phyloP scores from a whole-genome alignment of 2,888 invertebrate species.

The Sminthurides aquaticus region DNA sequence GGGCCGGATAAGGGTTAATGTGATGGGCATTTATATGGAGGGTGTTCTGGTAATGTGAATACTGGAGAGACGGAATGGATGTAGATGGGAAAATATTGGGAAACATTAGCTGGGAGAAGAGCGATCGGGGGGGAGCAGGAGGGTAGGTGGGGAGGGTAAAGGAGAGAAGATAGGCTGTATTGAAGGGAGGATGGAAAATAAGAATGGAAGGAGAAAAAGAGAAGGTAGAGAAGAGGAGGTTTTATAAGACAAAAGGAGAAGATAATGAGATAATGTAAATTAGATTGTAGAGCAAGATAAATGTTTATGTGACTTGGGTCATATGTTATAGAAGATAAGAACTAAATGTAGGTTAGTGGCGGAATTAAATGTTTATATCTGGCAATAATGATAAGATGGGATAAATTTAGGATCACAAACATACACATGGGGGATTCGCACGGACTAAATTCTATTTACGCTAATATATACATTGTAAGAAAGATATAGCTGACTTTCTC shows the following conservation, averaged over 20 bases:
- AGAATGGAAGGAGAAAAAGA: not conserved
- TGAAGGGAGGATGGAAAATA: not conserved
- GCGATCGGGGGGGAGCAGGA: too few species aligned
- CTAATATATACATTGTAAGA: not conserved
- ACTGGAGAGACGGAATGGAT: too few species aligned
- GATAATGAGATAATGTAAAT: conserved; percentile 9
- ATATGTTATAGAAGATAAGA: conserved; percentile 2
- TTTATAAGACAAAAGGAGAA: not conserved
- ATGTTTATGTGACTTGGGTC: not conserved
- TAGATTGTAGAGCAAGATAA: not conserved
- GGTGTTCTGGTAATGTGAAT: too few species aligned
- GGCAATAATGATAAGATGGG: not conserved
- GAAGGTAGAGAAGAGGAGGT: not conserved
- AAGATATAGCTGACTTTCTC: not conserved
- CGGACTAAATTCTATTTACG: not conserved
- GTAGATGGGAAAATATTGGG: too few species aligned
- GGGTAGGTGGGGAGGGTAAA: too few species aligned
- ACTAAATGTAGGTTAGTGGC: not conserved
- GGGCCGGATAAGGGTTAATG: too few species aligned
- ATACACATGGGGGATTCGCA: not conserved
- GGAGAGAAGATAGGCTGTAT: too few species aligned
- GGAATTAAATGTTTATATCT: not conserved
- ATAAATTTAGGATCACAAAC: not conserved
- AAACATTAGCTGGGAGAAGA: too few species aligned
- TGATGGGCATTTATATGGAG: too few species aligned